Percentiles rank a stretch among this genome's conserved stretches.
Conservation (phyloP, 2,888 invertebrate genomes). For the Leptinotarsa peninsularis region DNA sequence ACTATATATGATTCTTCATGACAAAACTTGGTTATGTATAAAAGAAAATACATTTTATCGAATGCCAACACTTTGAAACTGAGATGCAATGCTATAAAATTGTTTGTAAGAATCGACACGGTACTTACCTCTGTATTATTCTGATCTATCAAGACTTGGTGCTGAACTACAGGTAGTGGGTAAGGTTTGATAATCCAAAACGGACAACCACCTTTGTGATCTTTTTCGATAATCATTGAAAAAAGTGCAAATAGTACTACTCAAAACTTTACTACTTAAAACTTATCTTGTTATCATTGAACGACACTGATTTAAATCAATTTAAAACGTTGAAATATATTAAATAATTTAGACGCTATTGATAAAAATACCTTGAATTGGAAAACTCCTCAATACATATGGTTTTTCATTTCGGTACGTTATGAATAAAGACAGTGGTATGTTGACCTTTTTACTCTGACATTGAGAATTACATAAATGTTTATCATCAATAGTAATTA, state of each 20-base stretch:
- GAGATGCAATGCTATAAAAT: too few relatives aligned
- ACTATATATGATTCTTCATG: too few relatives aligned
- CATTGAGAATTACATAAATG: slow-evolving; percentile 46
- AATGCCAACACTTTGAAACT: too few relatives aligned
- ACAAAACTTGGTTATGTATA: too few relatives aligned
- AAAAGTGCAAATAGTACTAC: slow-evolving; percentile 11
- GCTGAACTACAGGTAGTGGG: slow-evolving; percentile 30
- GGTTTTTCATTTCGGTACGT: neutral
- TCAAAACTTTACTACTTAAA: slow-evolving; percentile 1
- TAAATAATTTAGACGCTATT: neutral
- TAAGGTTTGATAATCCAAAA: slow-evolving; percentile 47
- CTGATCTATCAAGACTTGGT: slow-evolving; percentile 25
- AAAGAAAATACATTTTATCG: too few relatives aligned
- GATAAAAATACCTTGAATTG: neutral
- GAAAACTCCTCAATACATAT: slow-evolving; percentile 11
- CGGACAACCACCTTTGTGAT: slow-evolving; percentile 35
- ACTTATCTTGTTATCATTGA: neutral
- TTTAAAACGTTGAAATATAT: neutral
- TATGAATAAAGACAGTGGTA: slow-evolving; percentile 28
- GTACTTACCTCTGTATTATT: slow-evolving; percentile 29
- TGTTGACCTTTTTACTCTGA: slow-evolving; percentile 46
- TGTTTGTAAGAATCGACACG: neutral
- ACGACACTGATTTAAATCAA: neutral
- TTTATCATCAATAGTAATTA: slow-evolving; percentile 50
- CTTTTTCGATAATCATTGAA: slow-evolving; percentile 46